Evolutionary conservation across 2,888 invertebrate species (phyloP), one percentile per base, ranked within the genome.

Genomic region (Melanophora roralis): DNA sequence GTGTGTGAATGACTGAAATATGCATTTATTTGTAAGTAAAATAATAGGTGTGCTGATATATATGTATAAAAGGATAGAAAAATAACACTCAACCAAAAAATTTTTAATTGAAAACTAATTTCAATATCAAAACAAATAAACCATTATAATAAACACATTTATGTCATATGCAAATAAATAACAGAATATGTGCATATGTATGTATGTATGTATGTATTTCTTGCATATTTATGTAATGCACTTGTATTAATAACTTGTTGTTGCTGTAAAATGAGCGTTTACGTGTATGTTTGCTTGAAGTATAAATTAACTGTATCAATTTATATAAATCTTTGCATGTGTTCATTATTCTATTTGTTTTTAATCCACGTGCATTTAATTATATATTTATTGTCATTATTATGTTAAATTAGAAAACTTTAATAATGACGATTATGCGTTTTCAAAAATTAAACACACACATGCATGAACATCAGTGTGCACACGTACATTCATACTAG

Each of bases 301-400:
- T 60, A 51, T 62, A 45, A 62, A 62, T 62, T 53, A 53, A 73
- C 40, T 64, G 16, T 34, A 45, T 60, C 34, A 27, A 8, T 34
- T 4, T 7, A 19, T 16, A 38, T 19, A 4, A 51, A 16, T 32
- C 4, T 38, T 1, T 49, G 49, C 49, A 8, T 32, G 36, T 19
- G 12, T 38, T 34, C 0, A 51, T 23, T 14, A 62, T 45, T 36
- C 67, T 72, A 72, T 72, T n/a, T 76, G 57, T 80, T 72, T 73
- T 59, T 72, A 68, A 73, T 57, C 72, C 80, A 80, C 76, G 76
- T 76, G 80, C 64, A 73, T 69, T 80, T 80, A 80, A 80, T 76
- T 73, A 76, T 64, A 76, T 68, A 55, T 68, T 74, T 80, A 59
- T 32, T 32, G 21, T 55, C 40, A 62, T 72, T 72, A 72, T 80